A percentile compares a stretch with the other conserved stretches of the same genome.
Conservation (phyloP, 2,888 invertebrate species). For the Drosophila birchii region DNA sequence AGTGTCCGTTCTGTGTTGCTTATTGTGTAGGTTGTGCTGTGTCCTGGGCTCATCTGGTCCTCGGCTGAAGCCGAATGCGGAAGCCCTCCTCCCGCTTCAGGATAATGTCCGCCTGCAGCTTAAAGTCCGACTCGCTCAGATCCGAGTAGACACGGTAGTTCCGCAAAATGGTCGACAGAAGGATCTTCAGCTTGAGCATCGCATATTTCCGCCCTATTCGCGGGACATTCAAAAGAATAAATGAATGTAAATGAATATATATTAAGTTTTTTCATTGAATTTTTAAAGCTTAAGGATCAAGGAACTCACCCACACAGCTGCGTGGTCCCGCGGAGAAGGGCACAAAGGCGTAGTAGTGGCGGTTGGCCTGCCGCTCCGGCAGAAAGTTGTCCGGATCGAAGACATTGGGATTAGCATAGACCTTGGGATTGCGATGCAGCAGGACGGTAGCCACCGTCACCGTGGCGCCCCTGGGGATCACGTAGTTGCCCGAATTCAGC, state of each 20-base stretch:
- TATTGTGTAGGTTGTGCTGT: conserved; percentile 25
- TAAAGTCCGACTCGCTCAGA: conserved; percentile 89
- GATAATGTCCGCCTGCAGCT: conserved; percentile 91
- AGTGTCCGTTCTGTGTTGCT: conserved; percentile 49
- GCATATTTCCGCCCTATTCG: conserved; percentile 90
- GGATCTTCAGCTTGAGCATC: conserved; percentile 91
- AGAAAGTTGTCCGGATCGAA: conserved; percentile 95
- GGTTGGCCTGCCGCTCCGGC: conserved; percentile 90
- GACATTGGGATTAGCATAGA: conserved; percentile 90
- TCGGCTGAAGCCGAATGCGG: conserved; percentile 88
- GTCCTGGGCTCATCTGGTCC: conserved; percentile 29
- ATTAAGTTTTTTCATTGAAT: neutral
- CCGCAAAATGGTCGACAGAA: conserved; percentile 90
- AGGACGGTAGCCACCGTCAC: conserved; percentile 87
- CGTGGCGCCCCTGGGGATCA: conserved; percentile 89
- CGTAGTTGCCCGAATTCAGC: conserved; percentile 88
- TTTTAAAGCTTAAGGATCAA: neutral
- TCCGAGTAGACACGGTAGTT: conserved; percentile 90
- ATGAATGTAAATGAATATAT: too few species aligned
- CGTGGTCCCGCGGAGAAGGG: conserved; percentile 94
- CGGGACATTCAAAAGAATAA: conserved; percentile 18
- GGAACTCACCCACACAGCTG: conserved; percentile 90
- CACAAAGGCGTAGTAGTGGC: conserved; percentile 92
- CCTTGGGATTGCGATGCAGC: conserved; percentile 89
- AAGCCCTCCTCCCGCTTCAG: conserved; percentile 91